Evolutionary conservation across 2,888 invertebrate species (phyloP).

Genomic region (Allygus modestus): DNA sequence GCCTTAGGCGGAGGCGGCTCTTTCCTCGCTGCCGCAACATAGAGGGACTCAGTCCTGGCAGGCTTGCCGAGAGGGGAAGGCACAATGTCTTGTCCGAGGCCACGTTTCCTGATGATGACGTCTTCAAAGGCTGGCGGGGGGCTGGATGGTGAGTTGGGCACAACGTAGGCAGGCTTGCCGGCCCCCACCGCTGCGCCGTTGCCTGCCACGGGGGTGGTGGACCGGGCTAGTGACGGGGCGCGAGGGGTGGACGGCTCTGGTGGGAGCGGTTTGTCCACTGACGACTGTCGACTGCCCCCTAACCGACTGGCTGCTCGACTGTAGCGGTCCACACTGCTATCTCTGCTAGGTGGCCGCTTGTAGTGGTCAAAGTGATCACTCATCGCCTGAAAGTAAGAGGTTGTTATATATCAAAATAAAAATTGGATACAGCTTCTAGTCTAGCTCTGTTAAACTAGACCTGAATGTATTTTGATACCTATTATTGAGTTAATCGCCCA

Average conservation of each 20-base stretch:
- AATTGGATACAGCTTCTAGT: too few species aligned
- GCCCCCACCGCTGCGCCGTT: slow-evolving; percentile 66
- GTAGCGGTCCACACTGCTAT: slow-evolving; percentile 90
- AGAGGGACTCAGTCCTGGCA: slow-evolving; percentile 94
- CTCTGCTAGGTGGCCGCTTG: slow-evolving; percentile 92
- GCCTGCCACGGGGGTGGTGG: slow-evolving; percentile 78
- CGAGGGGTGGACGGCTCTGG: slow-evolving; percentile 74
- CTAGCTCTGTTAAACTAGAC: too few species aligned
- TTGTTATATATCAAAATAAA: too few species aligned
- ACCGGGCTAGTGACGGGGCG: slow-evolving; percentile 75
- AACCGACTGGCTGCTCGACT: slow-evolving; percentile 83
- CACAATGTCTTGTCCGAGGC: slow-evolving; percentile 91
- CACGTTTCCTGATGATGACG: slow-evolving; percentile 85
- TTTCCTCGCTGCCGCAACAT: slow-evolving; percentile 79
- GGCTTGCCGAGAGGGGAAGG: slow-evolving; percentile 90
- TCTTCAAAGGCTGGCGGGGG: slow-evolving; percentile 87
- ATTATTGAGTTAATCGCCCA: too few species aligned
- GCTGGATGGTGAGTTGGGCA: slow-evolving; percentile 76
- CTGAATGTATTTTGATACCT: too few species aligned
- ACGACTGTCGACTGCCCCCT: slow-evolving; percentile 85
- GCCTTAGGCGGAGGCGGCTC: slow-evolving; percentile 70
- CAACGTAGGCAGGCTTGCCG: slow-evolving; percentile 71
- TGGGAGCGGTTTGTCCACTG: slow-evolving; percentile 81
- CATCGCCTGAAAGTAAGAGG: slow-evolving; percentile 78
- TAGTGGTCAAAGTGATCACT: slow-evolving; percentile 97